These are phyloP conservation scores for Hassar affinis DNA, from an alignment of 2,113 vertebrate species.

Conservation along the genomic window DNA sequence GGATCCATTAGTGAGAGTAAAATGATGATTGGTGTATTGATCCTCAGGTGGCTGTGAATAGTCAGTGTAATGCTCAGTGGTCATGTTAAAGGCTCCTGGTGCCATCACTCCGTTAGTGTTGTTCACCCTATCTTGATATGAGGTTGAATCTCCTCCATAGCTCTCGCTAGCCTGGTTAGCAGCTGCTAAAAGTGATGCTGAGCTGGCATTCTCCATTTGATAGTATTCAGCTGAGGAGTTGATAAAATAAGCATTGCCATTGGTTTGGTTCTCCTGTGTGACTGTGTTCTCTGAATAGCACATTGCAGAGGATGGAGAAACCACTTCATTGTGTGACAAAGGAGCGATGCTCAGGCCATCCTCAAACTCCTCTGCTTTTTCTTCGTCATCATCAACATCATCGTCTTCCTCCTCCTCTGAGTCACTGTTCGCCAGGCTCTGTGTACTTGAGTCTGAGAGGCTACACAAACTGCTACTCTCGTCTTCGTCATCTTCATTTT, in stretches of 20 bases:
- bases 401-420: conserved; percentile 88
- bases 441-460: conserved; percentile 94
- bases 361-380: conserved; percentile 81
- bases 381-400: conserved; percentile 77
- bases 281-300: conserved; percentile 83
- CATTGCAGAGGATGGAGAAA: conserved; percentile 84
- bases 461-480: conserved; percentile 96
- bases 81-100: conserved; percentile 82
- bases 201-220: conserved; percentile 83
- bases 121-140: conserved; percentile 81
- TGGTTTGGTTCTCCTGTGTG: conserved; percentile 82
- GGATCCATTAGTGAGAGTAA: conserved; percentile 71
- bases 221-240: conserved; percentile 88
- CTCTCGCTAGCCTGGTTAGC: conserved; percentile 76
- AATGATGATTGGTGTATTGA: conserved; percentile 75
- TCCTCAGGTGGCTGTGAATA: conserved; percentile 64
- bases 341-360: conserved; percentile 67
- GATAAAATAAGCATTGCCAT: conserved; percentile 83
- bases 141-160: conserved; percentile 63
- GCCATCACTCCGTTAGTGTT: conserved; percentile 75
- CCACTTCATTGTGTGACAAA: conserved; percentile 72
- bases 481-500: conserved; percentile 80
- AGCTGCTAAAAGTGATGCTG: conserved; percentile 63
- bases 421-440: conserved; percentile 92
- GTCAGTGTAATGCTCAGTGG: conserved; percentile 82